Base-by-base conservation (phyloP, 2,888 invertebrate genomes). In the Xestia c-nigrum region DNA sequence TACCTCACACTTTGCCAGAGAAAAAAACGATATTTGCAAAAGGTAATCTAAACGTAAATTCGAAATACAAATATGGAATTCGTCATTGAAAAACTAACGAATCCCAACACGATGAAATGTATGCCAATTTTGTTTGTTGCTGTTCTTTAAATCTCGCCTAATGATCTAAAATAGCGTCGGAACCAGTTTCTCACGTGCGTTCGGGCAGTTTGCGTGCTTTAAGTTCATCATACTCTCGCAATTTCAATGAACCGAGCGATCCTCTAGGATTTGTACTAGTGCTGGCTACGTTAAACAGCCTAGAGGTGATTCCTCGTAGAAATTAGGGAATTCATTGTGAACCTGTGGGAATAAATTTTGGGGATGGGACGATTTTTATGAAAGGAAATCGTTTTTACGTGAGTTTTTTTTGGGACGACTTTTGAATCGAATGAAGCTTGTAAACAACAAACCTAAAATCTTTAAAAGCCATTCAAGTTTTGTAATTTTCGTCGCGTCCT, bases 181-280 rank as follows among this genome's bases (percentile, higher is more conserved):
- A 94, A 93, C 94, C 90, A 89, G 94, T 94, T 93, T 86, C 90
- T 91, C 90, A 91, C 91, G 89, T 91, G 91, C 90, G 74, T 89
- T 84, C 75, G 85, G 76, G 86, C 85, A 83, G 89, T 86, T 92
- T 89, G 93, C 93, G 93, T 93, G 93, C 89, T 89, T 86, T 84
- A 92, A 89, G 94, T 94, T 94, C 94, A 93, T 94, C 94, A 94
- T 93, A 92, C 94, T 88, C 90, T 88, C 88, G 85, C 78, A 87
- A 92, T 94, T 94, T 93, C 94, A 93, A 93, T 93, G 93, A 94
- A 93, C 93, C 90, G 90, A 82, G 85, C 72, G 46, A 72, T 82
- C 78, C 63, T 71, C 85, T 16, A 52, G 76, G 70, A 59, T 50
- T 69, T 69, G 40, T 52, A 43, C 69, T 59, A 46, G 71, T 72